phyloP scores from a whole-genome alignment of 2,888 invertebrate genomes.

The Euphydryas editha region DNA sequence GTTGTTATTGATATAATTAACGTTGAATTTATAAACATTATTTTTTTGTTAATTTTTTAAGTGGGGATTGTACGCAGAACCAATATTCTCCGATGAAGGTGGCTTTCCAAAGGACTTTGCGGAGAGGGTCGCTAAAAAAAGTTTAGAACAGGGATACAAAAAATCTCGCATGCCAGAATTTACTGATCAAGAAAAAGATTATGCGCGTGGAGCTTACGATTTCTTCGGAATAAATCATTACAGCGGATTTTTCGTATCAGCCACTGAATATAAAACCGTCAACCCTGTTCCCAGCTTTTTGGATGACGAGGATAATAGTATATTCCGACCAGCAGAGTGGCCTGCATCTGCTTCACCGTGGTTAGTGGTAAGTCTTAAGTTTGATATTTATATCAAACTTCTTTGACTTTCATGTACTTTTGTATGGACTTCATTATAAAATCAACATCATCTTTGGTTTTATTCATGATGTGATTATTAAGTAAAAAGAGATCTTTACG shows the following conservation, averaged over 20 bases:
- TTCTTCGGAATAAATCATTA: constrained; percentile 87
- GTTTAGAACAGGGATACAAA: constrained; percentile 53
- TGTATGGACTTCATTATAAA: no score
- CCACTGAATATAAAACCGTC: constrained; percentile 46
- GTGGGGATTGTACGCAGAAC: constrained; percentile 76
- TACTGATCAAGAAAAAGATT: constrained; percentile 53
- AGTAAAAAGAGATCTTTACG: no score
- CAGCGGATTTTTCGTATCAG: constrained; percentile 64
- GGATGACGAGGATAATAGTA: constrained; percentile 56
- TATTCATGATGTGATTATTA: no score
- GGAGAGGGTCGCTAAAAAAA: constrained; percentile 64
- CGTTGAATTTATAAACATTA: not conserved
- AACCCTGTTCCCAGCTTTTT: constrained; percentile 50
- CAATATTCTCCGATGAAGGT: constrained; percentile 76
- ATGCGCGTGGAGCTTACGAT: constrained; percentile 60
- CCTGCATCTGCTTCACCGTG: constrained; percentile 41
- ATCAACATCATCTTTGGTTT: no score
- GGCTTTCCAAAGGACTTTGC: constrained; percentile 79
- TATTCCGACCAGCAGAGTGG: constrained; percentile 58
- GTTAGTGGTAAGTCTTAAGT: constrained; percentile 55
- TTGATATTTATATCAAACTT: not conserved
- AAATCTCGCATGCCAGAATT: constrained; percentile 56
- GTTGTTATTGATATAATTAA: not conserved
- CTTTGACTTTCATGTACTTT: not conserved
- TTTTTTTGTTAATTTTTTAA: constrained; percentile 50